Conservation (phyloP, 1,140 invertebrate species). For the Centruroides sculpturatus region DNA sequence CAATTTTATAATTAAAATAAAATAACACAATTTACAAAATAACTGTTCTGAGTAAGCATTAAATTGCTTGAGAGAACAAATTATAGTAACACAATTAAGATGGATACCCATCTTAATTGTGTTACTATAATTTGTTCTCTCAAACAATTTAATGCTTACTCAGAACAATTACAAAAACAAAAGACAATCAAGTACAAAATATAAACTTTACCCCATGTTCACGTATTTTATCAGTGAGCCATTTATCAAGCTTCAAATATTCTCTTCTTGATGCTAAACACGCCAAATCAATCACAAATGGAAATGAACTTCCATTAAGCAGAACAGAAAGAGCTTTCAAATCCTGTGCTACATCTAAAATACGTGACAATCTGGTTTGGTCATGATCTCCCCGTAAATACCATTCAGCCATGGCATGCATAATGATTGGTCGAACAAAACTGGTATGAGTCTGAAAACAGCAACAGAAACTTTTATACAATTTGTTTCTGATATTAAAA, state of each 20-base stretch:
- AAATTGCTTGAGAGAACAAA: too few species aligned
- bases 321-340: slow-evolving; percentile 83
- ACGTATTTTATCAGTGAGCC: slow-evolving; percentile 90
- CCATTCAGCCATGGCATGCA: slow-evolving; percentile 96
- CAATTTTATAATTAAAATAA: too few species aligned
- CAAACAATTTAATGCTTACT: too few species aligned
- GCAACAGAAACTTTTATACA: too few species aligned
- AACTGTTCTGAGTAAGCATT: too few species aligned
- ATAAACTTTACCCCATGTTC: slow-evolving; percentile 54
- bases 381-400: slow-evolving; percentile 63
- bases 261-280: slow-evolving; percentile 90
- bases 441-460: slow-evolving; percentile 27
- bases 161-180: too few species aligned
- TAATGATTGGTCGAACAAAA: slow-evolving; percentile 56
- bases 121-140: too few species aligned
- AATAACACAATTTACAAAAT: too few species aligned
- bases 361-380: slow-evolving; percentile 78
- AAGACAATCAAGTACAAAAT: too few species aligned
- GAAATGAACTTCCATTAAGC: slow-evolving; percentile 81
- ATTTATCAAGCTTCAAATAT: slow-evolving; percentile 96
- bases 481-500: too few species aligned
- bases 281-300: slow-evolving; percentile 94
- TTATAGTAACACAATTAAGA: too few species aligned
- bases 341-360: slow-evolving; percentile 94
- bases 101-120: too few species aligned